Percentiles rank a stretch among this genome's conserved stretches.
These are phyloP conservation scores for Malacosoma neustria DNA, from an alignment of 2,888 invertebrate genomes.

Conservation along the genomic window DNA sequence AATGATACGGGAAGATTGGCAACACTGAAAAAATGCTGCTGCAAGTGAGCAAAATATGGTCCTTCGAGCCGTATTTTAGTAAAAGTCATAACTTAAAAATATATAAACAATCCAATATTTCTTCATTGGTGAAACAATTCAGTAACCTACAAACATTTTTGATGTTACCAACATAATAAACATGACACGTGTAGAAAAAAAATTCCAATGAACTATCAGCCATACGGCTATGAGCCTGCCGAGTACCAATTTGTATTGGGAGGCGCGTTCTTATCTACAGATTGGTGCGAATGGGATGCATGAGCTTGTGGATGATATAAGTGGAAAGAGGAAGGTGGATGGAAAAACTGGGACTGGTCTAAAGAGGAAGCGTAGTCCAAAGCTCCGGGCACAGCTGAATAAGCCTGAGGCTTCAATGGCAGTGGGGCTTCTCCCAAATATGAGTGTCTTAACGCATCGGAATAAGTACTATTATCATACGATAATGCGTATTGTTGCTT, in stretches of 20 bases:
- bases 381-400: slow-evolving; percentile 82
- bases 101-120: too few relatives aligned
- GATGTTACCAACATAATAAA: too few relatives aligned
- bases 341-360: slow-evolving; percentile 92
- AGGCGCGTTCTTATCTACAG: slow-evolving; percentile 77
- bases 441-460: slow-evolving; percentile 75
- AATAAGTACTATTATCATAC: slow-evolving; percentile 76
- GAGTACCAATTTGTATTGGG: slow-evolving; percentile 87
- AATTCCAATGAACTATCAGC: too few relatives aligned
- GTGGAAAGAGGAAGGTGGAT: slow-evolving; percentile 86
- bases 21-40: too few relatives aligned
- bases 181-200: too few relatives aligned
- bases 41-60: too few relatives aligned
- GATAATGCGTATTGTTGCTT: slow-evolving; percentile 78
- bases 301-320: slow-evolving; percentile 84
- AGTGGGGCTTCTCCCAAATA: slow-evolving; percentile 74
- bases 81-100: too few relatives aligned
- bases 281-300: slow-evolving; percentile 56
- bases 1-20: too few relatives aligned
- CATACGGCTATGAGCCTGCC: slow-evolving; percentile 80
- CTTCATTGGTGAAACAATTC: too few relatives aligned
- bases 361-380: slow-evolving; percentile 79
- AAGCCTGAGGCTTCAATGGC: slow-evolving; percentile 93
- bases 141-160: too few relatives aligned
- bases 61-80: too few relatives aligned